Base-by-base conservation (phyloP, 2,113 vertebrate species). In the Phaetusa simplex region DNA sequence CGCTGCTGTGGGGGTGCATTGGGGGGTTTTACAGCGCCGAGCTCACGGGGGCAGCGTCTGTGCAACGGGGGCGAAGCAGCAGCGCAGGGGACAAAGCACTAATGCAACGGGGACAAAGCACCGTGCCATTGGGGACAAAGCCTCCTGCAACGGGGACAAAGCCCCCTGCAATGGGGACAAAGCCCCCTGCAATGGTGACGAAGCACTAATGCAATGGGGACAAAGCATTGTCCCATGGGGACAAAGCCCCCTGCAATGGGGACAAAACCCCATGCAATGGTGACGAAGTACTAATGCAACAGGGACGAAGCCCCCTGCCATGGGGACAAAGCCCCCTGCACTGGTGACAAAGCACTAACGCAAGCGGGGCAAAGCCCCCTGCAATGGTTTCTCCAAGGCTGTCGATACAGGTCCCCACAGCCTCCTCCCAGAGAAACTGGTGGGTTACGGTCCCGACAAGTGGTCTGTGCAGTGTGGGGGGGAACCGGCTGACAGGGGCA, bases 1-100 rank as follows among this genome's bases (percentile, higher is more conserved):
- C 11, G 65, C 76, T 34, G 85, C 64, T 13, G 36, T 0, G 3
- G 30, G 18, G 18, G 4, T 3, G 34, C 12, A 1, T 1, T 36
- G 55, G 49, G 45, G 2, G 32, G 18, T 32, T 22, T 21, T 11
- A 40, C 9, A 2, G 55, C 3, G 43, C 40, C 38, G 38, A 18
- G 84, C 14, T 66, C 30, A 12, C 30, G 15, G 74, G 24, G 50
- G 9, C 69, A 40, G 64, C 5, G 0, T 14, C 34, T 4, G 55
- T 6, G 43, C 53, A 29, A 8, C 0, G 17, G n/a, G 82, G 77
- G 7, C 40, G 59, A 40, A 74, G 67, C 52, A 30, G 15, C 13
- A 9, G 8, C 3, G 45, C 34, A 20, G 47, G 40, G 45, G 62
- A 45, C 27, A 50, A 56, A 40, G 58, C 56, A 43, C 11, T 16